Evolutionary conservation across 1,140 invertebrate species (phyloP).

Genomic region (Tetramorium simillimum): DNA sequence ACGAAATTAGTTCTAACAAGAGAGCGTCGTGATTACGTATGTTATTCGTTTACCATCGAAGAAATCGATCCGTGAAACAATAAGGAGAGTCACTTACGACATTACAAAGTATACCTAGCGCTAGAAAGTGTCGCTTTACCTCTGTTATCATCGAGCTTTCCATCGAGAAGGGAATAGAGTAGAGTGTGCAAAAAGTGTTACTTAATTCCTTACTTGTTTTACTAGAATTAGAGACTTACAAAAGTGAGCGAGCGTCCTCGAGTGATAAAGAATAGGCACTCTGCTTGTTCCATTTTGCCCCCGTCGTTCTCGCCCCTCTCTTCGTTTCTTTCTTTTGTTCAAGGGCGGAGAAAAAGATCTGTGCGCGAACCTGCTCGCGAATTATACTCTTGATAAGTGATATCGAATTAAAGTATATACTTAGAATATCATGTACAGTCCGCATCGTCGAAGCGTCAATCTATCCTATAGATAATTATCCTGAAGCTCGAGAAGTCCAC

Average conservation of each 20-base stretch:
- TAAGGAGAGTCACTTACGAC: constrained; percentile 17
- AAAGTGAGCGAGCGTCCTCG: constrained; percentile 65
- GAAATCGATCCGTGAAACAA: neutral
- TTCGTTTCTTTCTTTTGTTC: constrained; percentile 2
- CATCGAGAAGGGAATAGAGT: constrained; percentile 37
- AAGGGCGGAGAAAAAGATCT: constrained; percentile 38
- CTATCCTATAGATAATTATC: neutral
- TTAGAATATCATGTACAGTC: constrained; percentile 12
- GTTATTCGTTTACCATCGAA: neutral
- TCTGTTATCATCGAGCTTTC: neutral
- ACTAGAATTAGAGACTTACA: constrained; percentile 52
- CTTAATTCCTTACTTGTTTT: neutral
- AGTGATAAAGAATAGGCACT: constrained; percentile 64
- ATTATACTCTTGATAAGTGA: constrained; percentile 36
- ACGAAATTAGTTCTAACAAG: constrained; percentile 18
- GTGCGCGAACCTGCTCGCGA: constrained; percentile 38
- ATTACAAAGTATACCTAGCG: neutral
- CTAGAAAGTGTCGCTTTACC: constrained; percentile 1
- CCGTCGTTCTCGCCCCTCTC: neutral
- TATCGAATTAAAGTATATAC: constrained; percentile 29
- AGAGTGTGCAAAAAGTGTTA: constrained; percentile 8
- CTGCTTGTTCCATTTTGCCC: constrained; percentile 43
- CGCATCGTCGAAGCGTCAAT: constrained; percentile 47
- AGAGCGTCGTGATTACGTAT: neutral
- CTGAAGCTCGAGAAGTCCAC: constrained; percentile 14